Base-by-base conservation (phyloP, 2,888 invertebrate genomes). In the Lasioglossum figueresi region DNA sequence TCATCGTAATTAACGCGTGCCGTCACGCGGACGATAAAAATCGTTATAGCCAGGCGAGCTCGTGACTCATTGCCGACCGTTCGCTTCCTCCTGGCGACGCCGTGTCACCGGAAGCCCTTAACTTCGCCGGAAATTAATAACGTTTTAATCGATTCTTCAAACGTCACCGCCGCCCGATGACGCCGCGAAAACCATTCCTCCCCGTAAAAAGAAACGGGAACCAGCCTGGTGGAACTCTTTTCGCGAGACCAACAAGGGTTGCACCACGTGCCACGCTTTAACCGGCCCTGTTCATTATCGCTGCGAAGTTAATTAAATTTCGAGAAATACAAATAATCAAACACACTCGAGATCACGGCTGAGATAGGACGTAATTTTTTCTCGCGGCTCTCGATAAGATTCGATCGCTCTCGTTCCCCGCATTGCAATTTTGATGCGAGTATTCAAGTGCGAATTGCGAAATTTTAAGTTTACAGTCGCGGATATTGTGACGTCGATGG, bases 1-100 rank as follows among this genome's bases (percentile, higher is more conserved):
- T 81, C 81, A 88, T 88, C 91, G 80, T 91, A 88, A 90, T 86
- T 90, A 89, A 91, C 85, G 89, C 87, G 91, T 89, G 91, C 91
- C 88, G 85, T 86, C 90, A 87, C 85, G 84, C 76, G 83, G 83
- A 79, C 80, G 88, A 88, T 88, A 88, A 88, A 88, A 88, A 88
- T 88, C 86, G 72, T 84, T 71, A 43, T 34, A 70, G 74, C 68
- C 66, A 68, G 76, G 74, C 43, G 75, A 59, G 76, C 83, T 80
- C 80, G 86, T 84, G 84, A 89, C 77, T 88, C 88, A 88, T 85
- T 78, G 76, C 84, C 84, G 68, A 73, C 81, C 27, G 85, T 37
- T 80, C 31, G 84, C 86, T 87, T 88, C 88, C 89, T 89, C 83
- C 87, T 83, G 85, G 37, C 83, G 82, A 82, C 80, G 83, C 84